Conservation (phyloP, 2,888 invertebrate species). For the Acanthococcus lagerstroemiae region DNA sequence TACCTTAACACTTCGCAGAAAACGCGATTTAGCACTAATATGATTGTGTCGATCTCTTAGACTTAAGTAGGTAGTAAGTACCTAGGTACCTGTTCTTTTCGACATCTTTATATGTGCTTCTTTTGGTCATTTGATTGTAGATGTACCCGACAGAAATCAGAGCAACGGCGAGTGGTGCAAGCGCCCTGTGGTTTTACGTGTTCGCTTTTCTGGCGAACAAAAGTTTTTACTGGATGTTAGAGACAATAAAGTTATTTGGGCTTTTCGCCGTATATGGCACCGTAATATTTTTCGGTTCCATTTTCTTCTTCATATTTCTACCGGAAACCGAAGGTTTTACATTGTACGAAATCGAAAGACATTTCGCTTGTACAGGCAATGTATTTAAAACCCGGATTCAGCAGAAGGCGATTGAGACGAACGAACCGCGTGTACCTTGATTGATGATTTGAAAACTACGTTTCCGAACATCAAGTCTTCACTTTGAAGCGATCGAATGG, state of each 20-base stretch:
- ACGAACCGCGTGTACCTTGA: too few relatives aligned
- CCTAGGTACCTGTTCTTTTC: too few relatives aligned
- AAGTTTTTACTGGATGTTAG: constrained; percentile 45
- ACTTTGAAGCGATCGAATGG: too few relatives aligned
- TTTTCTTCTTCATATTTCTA: constrained; percentile 55
- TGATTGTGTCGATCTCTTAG: too few relatives aligned
- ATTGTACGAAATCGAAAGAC: constrained; percentile 58
- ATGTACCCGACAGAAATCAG: constrained; percentile 57
- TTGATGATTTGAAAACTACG: too few relatives aligned
- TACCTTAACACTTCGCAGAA: not conserved
- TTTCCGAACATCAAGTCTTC: too few relatives aligned
- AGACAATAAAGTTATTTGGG: constrained; percentile 35
- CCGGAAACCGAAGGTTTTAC: constrained; percentile 77
- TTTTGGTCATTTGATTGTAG: constrained; percentile 42
- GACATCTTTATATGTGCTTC: too few relatives aligned
- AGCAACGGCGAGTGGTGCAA: constrained; percentile 60
- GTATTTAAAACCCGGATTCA: constrained; percentile 40
- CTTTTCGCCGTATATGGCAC: constrained; percentile 38
- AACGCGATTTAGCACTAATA: not conserved
- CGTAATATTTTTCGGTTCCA: constrained; percentile 50
- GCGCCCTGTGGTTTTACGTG: constrained; percentile 63
- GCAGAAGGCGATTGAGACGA: too few relatives aligned
- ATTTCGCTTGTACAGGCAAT: constrained; percentile 52
- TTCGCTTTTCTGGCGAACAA: constrained; percentile 68
- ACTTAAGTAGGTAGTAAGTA: too few relatives aligned